These are phyloP conservation scores for Mamestra brassicae DNA, from an alignment of 2,888 invertebrate genomes.

Conservation along the genomic window DNA sequence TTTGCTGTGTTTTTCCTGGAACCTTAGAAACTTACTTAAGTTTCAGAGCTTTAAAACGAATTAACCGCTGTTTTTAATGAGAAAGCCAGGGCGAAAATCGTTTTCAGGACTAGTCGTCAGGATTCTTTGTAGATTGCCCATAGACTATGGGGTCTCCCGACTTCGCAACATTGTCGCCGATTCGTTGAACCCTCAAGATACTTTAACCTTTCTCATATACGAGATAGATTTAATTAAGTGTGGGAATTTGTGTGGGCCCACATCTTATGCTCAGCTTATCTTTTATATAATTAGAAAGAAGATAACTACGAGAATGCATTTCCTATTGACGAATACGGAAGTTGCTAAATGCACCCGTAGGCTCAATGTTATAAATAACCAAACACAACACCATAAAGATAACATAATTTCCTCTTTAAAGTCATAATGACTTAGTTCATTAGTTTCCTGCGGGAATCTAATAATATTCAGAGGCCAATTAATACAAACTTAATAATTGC, in stretches of 20 bases:
- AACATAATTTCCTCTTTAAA: constrained; percentile 34
- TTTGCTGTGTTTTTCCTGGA: neutral
- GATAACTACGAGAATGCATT: neutral
- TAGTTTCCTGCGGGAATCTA: constrained; percentile 42
- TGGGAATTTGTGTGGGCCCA: neutral
- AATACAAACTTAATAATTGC: constrained; percentile 57
- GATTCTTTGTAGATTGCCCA: neutral
- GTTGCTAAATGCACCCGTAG: constrained; percentile 2
- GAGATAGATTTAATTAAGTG: constrained; percentile 7
- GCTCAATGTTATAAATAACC: neutral
- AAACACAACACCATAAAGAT: constrained; percentile 4
- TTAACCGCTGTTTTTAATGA: neutral
- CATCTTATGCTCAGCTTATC: constrained; percentile 1
- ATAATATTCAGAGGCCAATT: constrained; percentile 43
- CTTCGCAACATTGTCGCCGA: neutral
- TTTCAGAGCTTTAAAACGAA: neutral
- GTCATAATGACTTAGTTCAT: constrained; percentile 29
- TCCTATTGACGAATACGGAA: constrained; percentile 25
- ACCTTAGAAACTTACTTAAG: too few species aligned
- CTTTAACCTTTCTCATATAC: constrained; percentile 8
- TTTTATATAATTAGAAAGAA: neutral
- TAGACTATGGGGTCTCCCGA: neutral
- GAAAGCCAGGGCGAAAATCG: neutral
- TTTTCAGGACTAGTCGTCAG: neutral
- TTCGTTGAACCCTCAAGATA: neutral